Base-by-base conservation (phyloP, 2,797 vertebrate genomes). In the Taeniopygia guttata region DNA sequence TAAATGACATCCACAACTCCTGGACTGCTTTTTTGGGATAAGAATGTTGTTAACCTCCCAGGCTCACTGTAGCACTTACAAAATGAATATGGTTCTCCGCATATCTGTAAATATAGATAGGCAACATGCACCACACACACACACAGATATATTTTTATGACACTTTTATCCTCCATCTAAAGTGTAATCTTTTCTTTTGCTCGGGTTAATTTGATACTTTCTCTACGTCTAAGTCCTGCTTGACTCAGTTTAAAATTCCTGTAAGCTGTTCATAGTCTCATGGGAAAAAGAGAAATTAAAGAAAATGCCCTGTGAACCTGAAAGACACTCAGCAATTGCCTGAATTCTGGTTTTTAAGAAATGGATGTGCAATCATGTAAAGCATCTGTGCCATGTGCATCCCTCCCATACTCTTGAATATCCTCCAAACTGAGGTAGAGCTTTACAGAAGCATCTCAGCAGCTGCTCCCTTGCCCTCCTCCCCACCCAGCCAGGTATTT, bases 391-490 rank as follows among this genome's bases (percentile, higher is more conserved):
- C 36, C 7, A 11, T 29, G 5, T 60, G 4, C 56, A 38, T 48
- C 20, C 16, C 17, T 64, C 26, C 52, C 5, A 2, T 1, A 5
- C 9, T n/a, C 38, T 42, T 20, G 14, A 75, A 14, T 34, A 42
- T n/a, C 38, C 10, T 64, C 10, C 38, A 68, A 79, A 66, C 3
- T 29, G 36, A 38, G 36, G 36, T 38, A 18, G 5, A 45, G 49
- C 11, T 1, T 0, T 27, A 46, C 30, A 42, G 32, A 23, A 55
- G 4, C 1, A 0, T 46, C 58, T 68, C 32, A 51, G 46, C 16
- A 4, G 9, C 25, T 68, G 18, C 27, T 82, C 25, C 46, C 18
- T 56, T 36, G 3, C 14, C 7, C 11, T 84, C 11, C 16, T 46
- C 13, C 19, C 16, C 19, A 66, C 5, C 1, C 45, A 13, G 1